Base-by-base conservation (phyloP, 2,888 invertebrate genomes). In the Sinotaia quadrata region DNA sequence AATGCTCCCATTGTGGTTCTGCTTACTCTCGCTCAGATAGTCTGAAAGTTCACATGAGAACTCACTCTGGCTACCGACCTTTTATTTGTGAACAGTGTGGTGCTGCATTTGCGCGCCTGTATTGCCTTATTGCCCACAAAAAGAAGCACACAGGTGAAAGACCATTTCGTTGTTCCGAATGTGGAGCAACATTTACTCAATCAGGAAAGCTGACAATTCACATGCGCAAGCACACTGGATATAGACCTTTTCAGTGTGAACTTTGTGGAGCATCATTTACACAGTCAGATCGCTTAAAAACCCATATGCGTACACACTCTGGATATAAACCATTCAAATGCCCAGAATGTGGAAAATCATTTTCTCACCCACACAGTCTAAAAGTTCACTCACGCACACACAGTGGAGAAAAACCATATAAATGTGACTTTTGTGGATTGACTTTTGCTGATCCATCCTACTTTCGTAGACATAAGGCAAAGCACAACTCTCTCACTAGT, bases 291-390 rank as follows among this genome's bases (percentile, higher is more conserved):
- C 54, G 65, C 10, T 56, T 65, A n/a, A 65, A 65, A 34, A 56
- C 65, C n/a, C 65, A 65, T 34, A 36, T 65, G 56, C 29, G 65
- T 33, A 56, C 47, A 24, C 65, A 65, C 56, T 56, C 54, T 8
- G 65, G 65, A 10, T 52, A 54, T 29, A 65, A 65, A 18, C 65
- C 65, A 10, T 65, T 41, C 52, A 65, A 44, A 21, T 65, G 65
- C 29, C 31, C 29, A 4, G 65, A 65, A 31, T 65, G 65, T 33
- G 56, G 54, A 15, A 65, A 65, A 24, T 41, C 37, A 8, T 65
- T 65, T 31, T 65, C 65, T 29, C 65, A 65, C 18, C 65, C 65
- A 8, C 65, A 65, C 56, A 65, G 65, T 29, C 54, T 65, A 33
- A 65, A 65, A 41, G 65, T 65, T 12, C 65, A 65, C 33, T 31